These are phyloP conservation scores for Acipenser oxyrinchus DNA, from an alignment of 2,797 vertebrate species.

Conservation along the genomic window DNA sequence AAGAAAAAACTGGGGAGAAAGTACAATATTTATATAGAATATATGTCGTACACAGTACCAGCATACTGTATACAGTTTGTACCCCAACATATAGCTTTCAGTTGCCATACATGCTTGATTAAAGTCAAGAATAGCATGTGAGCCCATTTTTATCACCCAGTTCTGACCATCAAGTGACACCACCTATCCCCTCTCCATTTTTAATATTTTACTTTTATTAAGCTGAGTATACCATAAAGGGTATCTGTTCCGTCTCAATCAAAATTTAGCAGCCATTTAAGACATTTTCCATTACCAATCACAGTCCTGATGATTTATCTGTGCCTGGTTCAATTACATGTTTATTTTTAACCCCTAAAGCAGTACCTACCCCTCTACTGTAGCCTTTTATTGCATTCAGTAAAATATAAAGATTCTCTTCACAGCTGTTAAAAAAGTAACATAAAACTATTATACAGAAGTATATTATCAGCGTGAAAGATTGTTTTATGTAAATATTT, in stretches of 20 bases:
- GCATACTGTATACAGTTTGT: too few species aligned
- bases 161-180: constrained; percentile 21
- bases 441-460: too few species aligned
- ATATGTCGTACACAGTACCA: too few species aligned
- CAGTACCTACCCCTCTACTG: constrained; percentile 31
- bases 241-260: constrained; percentile 32
- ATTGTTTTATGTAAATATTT: too few species aligned
- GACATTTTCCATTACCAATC: constrained; percentile 46
- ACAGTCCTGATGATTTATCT: constrained; percentile 53
- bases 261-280: constrained; percentile 33
- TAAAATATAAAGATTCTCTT: too few species aligned
- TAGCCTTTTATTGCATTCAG: constrained; percentile 38
- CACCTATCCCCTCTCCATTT: too few species aligned
- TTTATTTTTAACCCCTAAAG: constrained; percentile 54
- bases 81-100: too few species aligned
- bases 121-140: constrained; percentile 48
- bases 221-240: too few species aligned
- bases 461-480: too few species aligned
- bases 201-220: too few species aligned
- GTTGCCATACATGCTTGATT: constrained; percentile 41
- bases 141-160: constrained; percentile 44
- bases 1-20: neutral
- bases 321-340: constrained; percentile 42
- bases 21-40: too few species aligned
- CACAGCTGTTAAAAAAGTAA: too few species aligned